Percentiles rank a stretch among this genome's conserved stretches.
phyloP scores from a whole-genome alignment of 2,797 vertebrate genomes.

The Microcaecilia unicolor region DNA sequence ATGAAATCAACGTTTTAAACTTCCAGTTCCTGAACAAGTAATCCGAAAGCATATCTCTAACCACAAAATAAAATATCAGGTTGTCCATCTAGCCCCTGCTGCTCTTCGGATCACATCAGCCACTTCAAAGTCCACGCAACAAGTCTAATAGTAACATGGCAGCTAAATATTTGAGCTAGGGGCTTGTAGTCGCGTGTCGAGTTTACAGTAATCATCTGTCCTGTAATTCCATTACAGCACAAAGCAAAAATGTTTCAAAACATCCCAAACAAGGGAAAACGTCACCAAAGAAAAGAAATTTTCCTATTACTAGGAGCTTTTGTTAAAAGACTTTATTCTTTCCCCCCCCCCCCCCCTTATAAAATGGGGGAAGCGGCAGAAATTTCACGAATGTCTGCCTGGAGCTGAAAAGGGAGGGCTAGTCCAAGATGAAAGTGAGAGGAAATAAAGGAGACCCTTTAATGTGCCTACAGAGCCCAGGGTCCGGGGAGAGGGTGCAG shows the following conservation, averaged over 20 bases:
- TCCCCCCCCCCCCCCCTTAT: slow-evolving; percentile 21
- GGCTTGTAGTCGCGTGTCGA: slow-evolving; percentile 60
- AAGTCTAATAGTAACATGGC: slow-evolving; percentile 65
- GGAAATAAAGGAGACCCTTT: slow-evolving; percentile 94
- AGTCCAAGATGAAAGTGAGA: slow-evolving; percentile 88
- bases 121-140: slow-evolving; percentile 54
- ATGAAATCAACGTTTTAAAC: too few species aligned
- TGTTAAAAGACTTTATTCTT: slow-evolving; percentile 50
- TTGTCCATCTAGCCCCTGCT: slow-evolving; percentile 32
- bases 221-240: slow-evolving; percentile 63
- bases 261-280: slow-evolving; percentile 56
- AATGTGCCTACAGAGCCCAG: slow-evolving; percentile 82
- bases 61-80: slow-evolving; percentile 50
- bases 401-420: slow-evolving; percentile 72
- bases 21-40: too few species aligned
- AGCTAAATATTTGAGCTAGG: slow-evolving; percentile 72
- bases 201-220: slow-evolving; percentile 62
- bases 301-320: slow-evolving; percentile 59
- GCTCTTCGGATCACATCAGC: slow-evolving; percentile 32
- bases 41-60: too few species aligned
- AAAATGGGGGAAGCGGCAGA: slow-evolving; percentile 50
- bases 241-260: slow-evolving; percentile 64
- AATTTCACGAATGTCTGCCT: slow-evolving; percentile 80
- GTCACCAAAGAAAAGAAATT: slow-evolving; percentile 39
- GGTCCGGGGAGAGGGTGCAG: slow-evolving; percentile 63